Base-by-base conservation (phyloP, 2,113 vertebrate species). In the Piaya cayana region DNA sequence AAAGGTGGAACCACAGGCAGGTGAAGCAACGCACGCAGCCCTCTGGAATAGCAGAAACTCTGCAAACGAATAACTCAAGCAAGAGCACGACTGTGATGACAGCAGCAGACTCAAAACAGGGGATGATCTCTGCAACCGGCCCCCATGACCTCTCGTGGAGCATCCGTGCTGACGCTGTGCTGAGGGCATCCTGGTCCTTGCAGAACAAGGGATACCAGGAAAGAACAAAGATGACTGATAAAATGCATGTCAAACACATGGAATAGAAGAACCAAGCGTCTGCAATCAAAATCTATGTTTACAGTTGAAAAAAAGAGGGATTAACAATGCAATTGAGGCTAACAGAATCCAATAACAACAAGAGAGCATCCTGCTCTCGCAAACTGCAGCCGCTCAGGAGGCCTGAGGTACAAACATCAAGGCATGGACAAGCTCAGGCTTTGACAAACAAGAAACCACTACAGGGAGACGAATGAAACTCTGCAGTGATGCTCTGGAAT, bases 1-100 rank as follows among this genome's bases (percentile, higher is more conserved):
- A 2, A 12, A 45, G 1, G 13, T 30, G 83, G 91, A 69, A 32
- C 42, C 49, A n/a, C 16, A 11, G 2, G 21, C 75, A 78, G 42
- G 60, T 34, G 42, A 59, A 86, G 45, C 0, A 11, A 68, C 1
- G 0, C 36, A 26, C 1, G 0, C 15, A 19, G 34, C 23, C 19
- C 50, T 60, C 23, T 3, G 26, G 56, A 76, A 39, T 27, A 63
- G 47, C 64, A 74, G 72, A 53, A 72, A 58, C 26, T 23, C 55
- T 15, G 45, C 50, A 55, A 65, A 74, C 49, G 58, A 83, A 18
- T 39, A 11, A 49, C 9, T 36, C 9, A 23, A 72, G 25, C 26
- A 49, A 53, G 55, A 81, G 37, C 43, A 76, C n/a, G n/a, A 9
- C 55, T 59, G 6, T 0, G 5, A 70, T 13, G 17, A 36, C 52